phyloP scores from a whole-genome alignment of 1,140 invertebrate genomes.

The Charaxes varanes region DNA sequence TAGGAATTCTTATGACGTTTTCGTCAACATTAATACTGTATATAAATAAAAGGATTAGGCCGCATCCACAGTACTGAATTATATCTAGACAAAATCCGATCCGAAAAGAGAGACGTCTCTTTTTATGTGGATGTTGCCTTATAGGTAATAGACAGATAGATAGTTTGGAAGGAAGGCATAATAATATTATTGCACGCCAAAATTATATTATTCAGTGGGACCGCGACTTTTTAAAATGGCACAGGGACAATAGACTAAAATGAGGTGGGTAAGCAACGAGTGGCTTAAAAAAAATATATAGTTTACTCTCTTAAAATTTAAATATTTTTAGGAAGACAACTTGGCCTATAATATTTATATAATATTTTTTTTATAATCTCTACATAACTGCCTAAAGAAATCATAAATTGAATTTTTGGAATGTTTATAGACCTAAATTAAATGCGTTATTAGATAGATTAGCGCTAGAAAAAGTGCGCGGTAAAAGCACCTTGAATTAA shows the following conservation, averaged over 20 bases:
- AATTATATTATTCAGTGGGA: slow-evolving; percentile 13
- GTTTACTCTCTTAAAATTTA: slow-evolving; percentile 29
- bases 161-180: slow-evolving; percentile 5
- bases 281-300: slow-evolving; percentile 29
- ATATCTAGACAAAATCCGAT: too few species aligned
- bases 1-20: slow-evolving; percentile 3
- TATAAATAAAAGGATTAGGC: slow-evolving; percentile 7
- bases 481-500: too few species aligned
- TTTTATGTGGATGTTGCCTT: too few species aligned
- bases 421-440: too few species aligned
- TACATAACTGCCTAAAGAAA: slow-evolving; percentile 1
- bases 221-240: slow-evolving; percentile 14
- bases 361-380: slow-evolving; percentile 3
- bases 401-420: slow-evolving; percentile 2
- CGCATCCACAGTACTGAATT: slow-evolving; percentile 1
- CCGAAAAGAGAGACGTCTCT: too few species aligned
- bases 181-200: slow-evolving; percentile 25
- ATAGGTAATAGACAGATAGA: slow-evolving; percentile 10
- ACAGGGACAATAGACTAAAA: slow-evolving; percentile 22
- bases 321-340: slow-evolving; percentile 43
- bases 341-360: slow-evolving; percentile 21
- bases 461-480: too few species aligned
- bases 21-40: slow-evolving; percentile 21
- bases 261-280: slow-evolving; percentile 41
- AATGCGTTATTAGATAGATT: too few species aligned